Evolutionary conservation across 2,797 vertebrate species (phyloP).

Genomic region (Clarias platycephalus): DNA sequence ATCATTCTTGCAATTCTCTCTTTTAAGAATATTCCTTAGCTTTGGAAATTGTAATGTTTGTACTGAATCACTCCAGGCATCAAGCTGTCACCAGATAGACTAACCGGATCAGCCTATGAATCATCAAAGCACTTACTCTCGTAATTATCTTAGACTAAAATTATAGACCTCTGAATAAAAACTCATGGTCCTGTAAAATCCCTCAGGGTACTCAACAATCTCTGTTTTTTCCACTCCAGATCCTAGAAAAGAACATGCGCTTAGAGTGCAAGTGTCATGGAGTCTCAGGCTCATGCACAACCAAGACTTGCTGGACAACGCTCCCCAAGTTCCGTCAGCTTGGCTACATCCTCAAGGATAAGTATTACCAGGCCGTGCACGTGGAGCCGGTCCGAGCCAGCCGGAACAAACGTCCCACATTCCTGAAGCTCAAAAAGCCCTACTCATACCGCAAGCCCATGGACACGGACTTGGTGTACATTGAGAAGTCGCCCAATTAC

Average conservation of each 20-base stretch:
- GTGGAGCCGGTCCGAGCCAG: conserved; percentile 92
- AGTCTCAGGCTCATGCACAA: conserved; percentile 95
- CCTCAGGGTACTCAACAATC: conserved; percentile 31
- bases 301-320: conserved; percentile 97
- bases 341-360: conserved; percentile 93
- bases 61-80: conserved; percentile 41
- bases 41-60: conserved; percentile 49
- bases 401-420: conserved; percentile 92
- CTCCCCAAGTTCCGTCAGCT: conserved; percentile 95
- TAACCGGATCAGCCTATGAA: conserved; percentile 48
- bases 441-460: conserved; percentile 93
- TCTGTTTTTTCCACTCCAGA: conserved; percentile 66
- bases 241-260: conserved; percentile 93
- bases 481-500: conserved; percentile 95
- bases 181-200: conserved; percentile 31
- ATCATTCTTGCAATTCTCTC: background rate
- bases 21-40: background rate
- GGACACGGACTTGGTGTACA: conserved; percentile 94
- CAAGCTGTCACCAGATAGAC: conserved; percentile 48
- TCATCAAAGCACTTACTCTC: conserved; percentile 49
- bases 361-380: conserved; percentile 91
- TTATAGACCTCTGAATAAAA: conserved; percentile 40
- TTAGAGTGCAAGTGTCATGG: conserved; percentile 97
- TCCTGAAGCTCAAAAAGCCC: conserved; percentile 95
- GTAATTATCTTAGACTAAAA: conserved; percentile 49